These are phyloP conservation scores for Megathymus violae DNA, from an alignment of 1,140 invertebrate species.

Conservation along the genomic window DNA sequence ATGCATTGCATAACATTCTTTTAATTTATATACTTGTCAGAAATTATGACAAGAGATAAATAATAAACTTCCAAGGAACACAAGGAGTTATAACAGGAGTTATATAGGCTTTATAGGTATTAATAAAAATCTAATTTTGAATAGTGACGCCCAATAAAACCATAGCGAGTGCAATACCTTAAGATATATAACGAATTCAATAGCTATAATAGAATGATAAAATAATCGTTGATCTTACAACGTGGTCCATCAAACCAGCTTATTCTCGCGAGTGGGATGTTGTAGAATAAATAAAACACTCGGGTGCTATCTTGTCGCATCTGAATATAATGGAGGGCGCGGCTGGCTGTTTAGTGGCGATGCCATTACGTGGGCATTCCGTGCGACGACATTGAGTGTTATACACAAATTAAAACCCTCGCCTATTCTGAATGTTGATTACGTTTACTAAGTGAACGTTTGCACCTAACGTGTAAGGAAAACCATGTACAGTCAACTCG, in stretches of 20 bases:
- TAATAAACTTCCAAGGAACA: too few species aligned
- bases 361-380: conserved; percentile 54
- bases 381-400: conserved; percentile 20
- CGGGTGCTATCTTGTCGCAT: conserved; percentile 55
- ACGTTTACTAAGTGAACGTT: conserved; percentile 9
- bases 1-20: too few species aligned
- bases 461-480: conserved; percentile 4
- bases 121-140: too few species aligned
- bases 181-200: not conserved
- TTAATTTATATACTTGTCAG: too few species aligned
- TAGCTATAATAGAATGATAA: conserved; percentile 1
- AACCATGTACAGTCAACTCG: too few species aligned
- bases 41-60: too few species aligned
- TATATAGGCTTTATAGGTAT: too few species aligned
- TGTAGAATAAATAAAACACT: conserved; percentile 46
- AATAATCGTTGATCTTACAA: conserved; percentile 9
- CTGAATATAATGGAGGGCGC: conserved; percentile 71
- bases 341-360: conserved; percentile 51
- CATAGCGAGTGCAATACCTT: too few species aligned
- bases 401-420: conserved; percentile 25
- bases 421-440: conserved; percentile 23
- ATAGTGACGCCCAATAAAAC: too few species aligned
- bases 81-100: too few species aligned
- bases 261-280: conserved; percentile 26
- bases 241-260: conserved; percentile 19